Evolutionary conservation across 2,113 vertebrate genomes (phyloP).

Genomic region (Abramis brama): DNA sequence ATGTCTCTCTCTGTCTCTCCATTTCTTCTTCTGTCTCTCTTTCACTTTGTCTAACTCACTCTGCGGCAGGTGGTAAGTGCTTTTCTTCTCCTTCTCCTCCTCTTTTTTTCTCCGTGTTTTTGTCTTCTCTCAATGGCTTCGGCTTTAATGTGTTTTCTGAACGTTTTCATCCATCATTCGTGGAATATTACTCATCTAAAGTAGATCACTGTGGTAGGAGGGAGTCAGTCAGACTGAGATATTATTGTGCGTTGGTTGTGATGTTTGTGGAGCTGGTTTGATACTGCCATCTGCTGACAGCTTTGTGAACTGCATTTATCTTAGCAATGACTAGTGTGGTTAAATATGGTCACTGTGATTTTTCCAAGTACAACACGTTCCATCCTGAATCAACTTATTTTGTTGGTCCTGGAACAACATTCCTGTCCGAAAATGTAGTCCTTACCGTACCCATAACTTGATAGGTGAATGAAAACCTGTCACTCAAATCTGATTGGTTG

Average conservation of each 20-base stretch:
- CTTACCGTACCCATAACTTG: too few species aligned
- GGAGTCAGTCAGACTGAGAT: not conserved
- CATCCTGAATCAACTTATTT: too few species aligned
- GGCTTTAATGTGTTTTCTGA: not conserved
- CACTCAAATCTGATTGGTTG: too few species aligned
- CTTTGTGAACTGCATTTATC: not conserved
- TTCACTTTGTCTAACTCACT: conserved; percentile 16
- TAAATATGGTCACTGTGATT: too few species aligned
- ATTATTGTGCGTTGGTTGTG: not conserved
- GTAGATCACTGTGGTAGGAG: conserved; percentile 21
- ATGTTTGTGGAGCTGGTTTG: not conserved
- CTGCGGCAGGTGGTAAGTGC: conserved; percentile 66
- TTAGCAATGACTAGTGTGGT: not conserved
- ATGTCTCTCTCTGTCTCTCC: conserved; percentile 55
- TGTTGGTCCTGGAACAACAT: too few species aligned
- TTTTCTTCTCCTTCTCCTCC: conserved; percentile 9
- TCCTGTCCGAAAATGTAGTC: too few species aligned
- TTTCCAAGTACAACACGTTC: too few species aligned
- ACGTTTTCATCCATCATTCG: conserved; percentile 21
- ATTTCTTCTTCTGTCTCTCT: conserved; percentile 51
- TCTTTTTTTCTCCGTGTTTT: conserved; percentile 16
- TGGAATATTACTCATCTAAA: conserved; percentile 32
- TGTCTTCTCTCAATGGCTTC: conserved; percentile 19
- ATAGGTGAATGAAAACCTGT: too few species aligned
- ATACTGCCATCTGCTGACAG: conserved; percentile 50